Base-by-base conservation (phyloP, 2,113 vertebrate genomes). In the Podarcis raffonei region DNA sequence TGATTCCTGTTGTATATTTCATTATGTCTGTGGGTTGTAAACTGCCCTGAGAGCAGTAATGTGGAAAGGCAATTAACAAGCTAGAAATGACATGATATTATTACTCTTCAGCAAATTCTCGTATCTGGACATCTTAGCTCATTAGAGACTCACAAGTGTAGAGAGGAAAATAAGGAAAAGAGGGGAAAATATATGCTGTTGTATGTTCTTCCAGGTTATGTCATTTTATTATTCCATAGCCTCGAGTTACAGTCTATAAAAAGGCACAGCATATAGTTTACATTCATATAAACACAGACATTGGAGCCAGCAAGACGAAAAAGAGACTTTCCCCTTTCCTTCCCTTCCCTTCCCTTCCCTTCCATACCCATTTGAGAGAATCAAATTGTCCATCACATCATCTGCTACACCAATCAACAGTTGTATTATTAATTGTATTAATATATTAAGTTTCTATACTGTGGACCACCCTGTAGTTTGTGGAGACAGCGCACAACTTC, bases 191-290 rank as follows among this genome's bases (percentile, higher is more conserved):
- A 78, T 18, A 76, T 62, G 59, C 37, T 92, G 18, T 65, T 88
- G 85, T 89, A 92, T 90, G 59, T 84, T 79, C 18, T 86, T 86
- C 37, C 13, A 81, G 27, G 15, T 72, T 65, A 72, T 48, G 37
- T 74, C 11, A 15, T 37, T 87, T 81, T 87, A 82, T n/a, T 82
- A 62, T 65, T 87, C 48, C 48, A 72, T 9, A 85, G 32, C 32
- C 35, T 65, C 35, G 22, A 76, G 15, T 57, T 62, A 62, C 32
- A 77, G 6, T 65, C 74, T 76, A 23, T 39, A 77, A 85, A 76
- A 62, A 20, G 32, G 25, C 37, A 65, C 9, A 65, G 13, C 53
- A 32, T 22, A n/a, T 80, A 69, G 22, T 35, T 68, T 66, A 48
- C 13, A 80, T 71, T 71, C 30, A 37, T 37, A 57, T 81, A 57